phyloP scores from a whole-genome alignment of 2,888 invertebrate genomes.

The Drosophila lacicola region DNA sequence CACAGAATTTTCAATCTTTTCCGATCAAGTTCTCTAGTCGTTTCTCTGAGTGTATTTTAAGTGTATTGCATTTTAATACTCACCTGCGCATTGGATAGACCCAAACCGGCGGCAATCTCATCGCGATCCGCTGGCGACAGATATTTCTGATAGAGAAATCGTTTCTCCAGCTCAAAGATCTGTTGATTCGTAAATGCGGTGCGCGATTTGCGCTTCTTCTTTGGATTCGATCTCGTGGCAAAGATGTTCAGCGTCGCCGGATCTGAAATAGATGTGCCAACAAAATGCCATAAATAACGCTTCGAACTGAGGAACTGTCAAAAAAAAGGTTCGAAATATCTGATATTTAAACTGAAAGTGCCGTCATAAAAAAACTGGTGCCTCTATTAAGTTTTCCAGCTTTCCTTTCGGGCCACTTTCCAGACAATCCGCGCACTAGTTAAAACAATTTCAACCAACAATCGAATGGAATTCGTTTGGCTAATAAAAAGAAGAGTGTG shows the following conservation, averaged over 20 bases:
- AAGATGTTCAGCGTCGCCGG: slow-evolving; percentile 95
- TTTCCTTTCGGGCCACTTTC: slow-evolving; percentile 46
- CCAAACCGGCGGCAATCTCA: slow-evolving; percentile 96
- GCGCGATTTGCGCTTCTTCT: slow-evolving; percentile 98
- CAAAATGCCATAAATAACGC: slow-evolving; percentile 16
- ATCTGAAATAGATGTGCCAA: slow-evolving; percentile 85
- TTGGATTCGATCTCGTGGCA: slow-evolving; percentile 95
- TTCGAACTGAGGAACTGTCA: slow-evolving; percentile 9
- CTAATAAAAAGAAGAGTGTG: slow-evolving; percentile 20
- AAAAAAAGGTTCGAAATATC: no score
- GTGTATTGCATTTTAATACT: slow-evolving; percentile 45
- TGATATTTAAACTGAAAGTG: no score
- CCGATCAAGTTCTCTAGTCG: no score
- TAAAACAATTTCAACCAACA: slow-evolving; percentile 53
- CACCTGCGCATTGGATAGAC: slow-evolving; percentile 97
- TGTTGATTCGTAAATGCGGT: slow-evolving; percentile 99
- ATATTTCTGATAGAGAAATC: slow-evolving; percentile 99
- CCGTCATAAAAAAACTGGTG: not conserved
- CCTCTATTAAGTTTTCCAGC: slow-evolving; percentile 22
- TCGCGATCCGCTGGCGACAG: slow-evolving; percentile 98
- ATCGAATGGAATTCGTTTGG: slow-evolving; percentile 46
- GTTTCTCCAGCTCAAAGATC: slow-evolving; percentile 98
- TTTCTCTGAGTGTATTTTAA: no score
- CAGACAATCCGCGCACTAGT: slow-evolving; percentile 63
- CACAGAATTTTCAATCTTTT: no score